These are phyloP conservation scores for Epinotia bilunana DNA, from an alignment of 2,888 invertebrate species.

Conservation along the genomic window DNA sequence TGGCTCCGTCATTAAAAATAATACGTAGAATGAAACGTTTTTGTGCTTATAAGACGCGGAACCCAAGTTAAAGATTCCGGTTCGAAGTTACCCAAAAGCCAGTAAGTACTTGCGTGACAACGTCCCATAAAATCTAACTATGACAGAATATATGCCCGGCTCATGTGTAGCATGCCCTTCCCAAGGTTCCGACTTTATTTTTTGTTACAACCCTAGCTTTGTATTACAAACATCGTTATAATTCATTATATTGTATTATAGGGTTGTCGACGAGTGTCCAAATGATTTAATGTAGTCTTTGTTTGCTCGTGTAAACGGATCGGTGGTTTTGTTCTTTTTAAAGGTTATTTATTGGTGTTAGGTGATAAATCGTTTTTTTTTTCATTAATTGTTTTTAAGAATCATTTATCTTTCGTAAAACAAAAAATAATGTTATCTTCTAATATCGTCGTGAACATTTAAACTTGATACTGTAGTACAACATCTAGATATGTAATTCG, in stretches of 20 bases:
- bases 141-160: conserved; percentile 40
- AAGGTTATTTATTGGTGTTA: conserved; percentile 29
- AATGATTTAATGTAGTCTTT: conserved; percentile 42
- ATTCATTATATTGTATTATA: conserved; percentile 43
- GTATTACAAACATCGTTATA: conserved; percentile 32
- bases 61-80: neutral
- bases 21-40: too few relatives aligned
- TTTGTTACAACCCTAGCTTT: conserved; percentile 36
- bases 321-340: conserved; percentile 17
- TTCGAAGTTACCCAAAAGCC: conserved; percentile 8
- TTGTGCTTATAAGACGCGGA: conserved; percentile 4
- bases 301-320: conserved; percentile 37
- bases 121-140: conserved; percentile 41
- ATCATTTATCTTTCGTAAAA: neutral
- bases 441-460: neutral
- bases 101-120: conserved; percentile 43
- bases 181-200: conserved; percentile 29
- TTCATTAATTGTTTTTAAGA: neutral
- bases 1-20: too few relatives aligned
- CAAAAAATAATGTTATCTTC: neutral
- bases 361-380: conserved; percentile 12
- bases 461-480: neutral
- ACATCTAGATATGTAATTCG: too few relatives aligned
- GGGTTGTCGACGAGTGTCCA: conserved; percentile 36
- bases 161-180: conserved; percentile 39